Base-by-base conservation (phyloP, 2,113 vertebrate genomes). In the Mastomys coucha region DNA sequence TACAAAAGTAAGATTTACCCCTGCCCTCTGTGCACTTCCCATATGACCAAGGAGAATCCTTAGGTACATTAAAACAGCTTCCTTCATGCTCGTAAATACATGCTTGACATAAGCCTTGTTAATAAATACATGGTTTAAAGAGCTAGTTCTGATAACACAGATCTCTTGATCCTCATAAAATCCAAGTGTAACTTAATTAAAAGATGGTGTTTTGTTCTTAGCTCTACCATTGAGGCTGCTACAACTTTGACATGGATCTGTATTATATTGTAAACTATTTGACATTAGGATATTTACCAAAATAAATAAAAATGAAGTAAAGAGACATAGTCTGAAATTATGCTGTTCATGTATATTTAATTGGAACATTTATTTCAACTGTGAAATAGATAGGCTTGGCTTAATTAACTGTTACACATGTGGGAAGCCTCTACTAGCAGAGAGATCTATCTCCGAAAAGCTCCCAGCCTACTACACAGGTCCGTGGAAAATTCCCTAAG, bases 301-400 rank as follows among this genome's bases (percentile, higher is more conserved):
- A 88, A 96, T 53, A 84, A 39, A 69, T 0, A 36, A 9, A 19
- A 87, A 17, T 60, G 81, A 67, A 93, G 70, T 58, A 77, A 91
- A 81, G 31, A 85, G 22, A 53, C 2, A n/a, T 26, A 6, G 19
- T 49, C 93, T 96, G 39, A 45, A 73, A 76, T 90, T 80, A 75
- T 95, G 33, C 20, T 65, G 65, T 76, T 73, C 88, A 51, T 93
- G 82, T 89, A 63, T 87, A 82, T 72, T 94, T 81, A 87, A 95
- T 78, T 63, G 33, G 39, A 87, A 19, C 3, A 14, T 88, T 96
- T 90, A 86, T 92, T 86, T 51, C 56, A 69, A 70, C 80, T 90
- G 26, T 56, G n/a, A 96, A 92, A 86, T 69, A 78, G 36, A 91
- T 94, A 87, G 33, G 45, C 70, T 85, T 88, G 60, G 11, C 75